Conservation (phyloP, 2,888 invertebrate species). For the Synanthedon andrenaeformis region DNA sequence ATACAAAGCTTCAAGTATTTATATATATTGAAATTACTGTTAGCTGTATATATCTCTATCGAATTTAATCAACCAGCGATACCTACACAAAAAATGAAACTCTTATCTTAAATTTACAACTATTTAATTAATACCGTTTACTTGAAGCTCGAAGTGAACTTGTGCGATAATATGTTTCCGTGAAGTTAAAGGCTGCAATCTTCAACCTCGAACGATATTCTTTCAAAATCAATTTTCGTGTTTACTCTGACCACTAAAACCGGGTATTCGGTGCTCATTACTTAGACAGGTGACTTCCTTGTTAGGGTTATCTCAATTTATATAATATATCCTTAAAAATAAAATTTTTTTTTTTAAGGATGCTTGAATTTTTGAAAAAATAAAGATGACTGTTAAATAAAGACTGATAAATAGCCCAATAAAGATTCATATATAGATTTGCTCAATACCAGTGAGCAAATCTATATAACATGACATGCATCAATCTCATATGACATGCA, state of each 20-base stretch:
- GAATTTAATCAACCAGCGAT: too few species aligned
- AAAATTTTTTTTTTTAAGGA: too few species aligned
- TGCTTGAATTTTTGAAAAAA: too few species aligned
- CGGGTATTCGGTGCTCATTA: constrained; percentile 41
- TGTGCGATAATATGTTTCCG: constrained; percentile 34
- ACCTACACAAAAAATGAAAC: too few species aligned
- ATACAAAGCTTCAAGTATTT: too few species aligned
- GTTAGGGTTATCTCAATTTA: constrained; percentile 22
- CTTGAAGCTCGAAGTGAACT: background rate
- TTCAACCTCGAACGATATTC: constrained; percentile 32
- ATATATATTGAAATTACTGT: too few species aligned
- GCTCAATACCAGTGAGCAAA: constrained; percentile 1
- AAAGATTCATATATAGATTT: background rate
- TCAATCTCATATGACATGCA: background rate
- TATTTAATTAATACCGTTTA: constrained; percentile 1
- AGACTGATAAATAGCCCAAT: too few species aligned
- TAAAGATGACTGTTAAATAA: too few species aligned
- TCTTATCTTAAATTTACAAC: constrained; percentile 2
- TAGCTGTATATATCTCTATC: too few species aligned
- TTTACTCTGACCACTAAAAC: constrained; percentile 54
- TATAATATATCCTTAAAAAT: too few species aligned
- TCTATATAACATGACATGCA: constrained; percentile 1
- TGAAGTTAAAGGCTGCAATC: constrained; percentile 20
- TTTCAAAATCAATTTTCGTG: constrained; percentile 65
- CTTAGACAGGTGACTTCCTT: constrained; percentile 23